Evolutionary conservation across 2,888 invertebrate genomes (phyloP).

Genomic region (Heliconius ethilla): DNA sequence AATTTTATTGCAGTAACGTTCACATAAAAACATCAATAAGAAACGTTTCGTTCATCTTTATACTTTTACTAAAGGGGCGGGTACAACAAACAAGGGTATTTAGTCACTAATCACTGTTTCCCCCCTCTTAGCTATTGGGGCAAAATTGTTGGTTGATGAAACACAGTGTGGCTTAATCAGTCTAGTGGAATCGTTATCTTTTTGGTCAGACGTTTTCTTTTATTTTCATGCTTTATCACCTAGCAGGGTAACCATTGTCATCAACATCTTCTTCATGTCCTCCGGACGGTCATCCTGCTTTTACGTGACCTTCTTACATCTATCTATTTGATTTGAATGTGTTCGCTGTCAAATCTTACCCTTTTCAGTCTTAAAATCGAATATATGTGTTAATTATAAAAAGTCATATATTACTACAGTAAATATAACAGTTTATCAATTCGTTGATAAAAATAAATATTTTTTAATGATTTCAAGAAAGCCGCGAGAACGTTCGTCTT

Average conservation of each 20-base stretch:
- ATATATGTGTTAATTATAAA: too few species aligned
- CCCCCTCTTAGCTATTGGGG: not conserved
- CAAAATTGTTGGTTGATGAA: not conserved
- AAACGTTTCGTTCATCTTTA: not conserved
- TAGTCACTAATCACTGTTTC: not conserved
- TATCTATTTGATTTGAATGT: too few species aligned
- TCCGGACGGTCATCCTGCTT: too few species aligned
- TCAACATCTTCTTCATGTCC: not conserved
- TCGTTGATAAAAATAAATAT: too few species aligned
- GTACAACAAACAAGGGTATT: not conserved
- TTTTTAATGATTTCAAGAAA: not conserved
- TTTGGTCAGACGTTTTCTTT: not conserved
- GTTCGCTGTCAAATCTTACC: too few species aligned
- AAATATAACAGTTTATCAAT: too few species aligned
- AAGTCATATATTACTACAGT: too few species aligned
- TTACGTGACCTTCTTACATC: too few species aligned
- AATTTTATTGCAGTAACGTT: not conserved
- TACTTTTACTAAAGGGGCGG: not conserved
- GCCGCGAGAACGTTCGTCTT: not conserved
- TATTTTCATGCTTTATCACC: not conserved
- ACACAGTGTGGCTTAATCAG: not conserved
- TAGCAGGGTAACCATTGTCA: not conserved
- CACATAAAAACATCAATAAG: conserved; percentile 9
- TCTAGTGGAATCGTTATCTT: too few species aligned
- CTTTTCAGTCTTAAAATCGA: too few species aligned